A percentile compares a stretch with the other conserved stretches of the same genome.
Conservation (phyloP, 1,140 invertebrate genomes). For the Drosophila quadrilineata region DNA sequence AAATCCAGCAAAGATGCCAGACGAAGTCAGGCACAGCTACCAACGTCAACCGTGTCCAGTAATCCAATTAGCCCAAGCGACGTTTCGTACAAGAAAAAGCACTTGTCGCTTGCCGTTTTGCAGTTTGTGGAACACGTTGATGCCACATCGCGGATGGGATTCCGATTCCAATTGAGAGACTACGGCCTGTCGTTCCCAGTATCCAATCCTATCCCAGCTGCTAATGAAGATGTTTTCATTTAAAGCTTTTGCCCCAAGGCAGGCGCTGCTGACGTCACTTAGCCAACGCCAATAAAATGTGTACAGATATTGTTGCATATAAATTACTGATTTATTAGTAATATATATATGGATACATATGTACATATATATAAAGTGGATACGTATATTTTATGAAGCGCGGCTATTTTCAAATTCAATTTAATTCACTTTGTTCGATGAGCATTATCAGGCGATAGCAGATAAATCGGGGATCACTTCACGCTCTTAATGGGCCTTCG, state of each 20-base stretch:
- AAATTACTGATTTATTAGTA: slow-evolving; percentile 27
- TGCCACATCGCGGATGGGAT: no score
- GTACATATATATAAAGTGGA: slow-evolving; percentile 15
- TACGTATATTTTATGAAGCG: slow-evolving; percentile 12
- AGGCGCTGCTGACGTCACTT: slow-evolving; percentile 50
- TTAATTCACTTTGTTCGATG: slow-evolving; percentile 81
- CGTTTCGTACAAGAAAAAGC: slow-evolving; percentile 77
- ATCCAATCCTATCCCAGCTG: slow-evolving; percentile 39
- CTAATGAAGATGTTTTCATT: slow-evolving; percentile 71
- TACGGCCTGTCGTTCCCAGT: slow-evolving; percentile 1
- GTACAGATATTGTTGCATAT: slow-evolving; percentile 68
- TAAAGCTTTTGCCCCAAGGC: slow-evolving; percentile 32
- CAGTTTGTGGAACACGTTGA: neutral
- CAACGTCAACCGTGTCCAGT: slow-evolving; percentile 17
- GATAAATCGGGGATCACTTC: slow-evolving; percentile 81
- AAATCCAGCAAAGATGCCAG: neutral
- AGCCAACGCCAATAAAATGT: slow-evolving; percentile 49
- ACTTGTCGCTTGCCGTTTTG: slow-evolving; percentile 52
- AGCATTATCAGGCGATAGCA: slow-evolving; percentile 81
- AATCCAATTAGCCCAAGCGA: slow-evolving; percentile 74
- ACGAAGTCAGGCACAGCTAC: neutral
- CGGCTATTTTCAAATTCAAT: slow-evolving; percentile 73
- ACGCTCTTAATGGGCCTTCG: slow-evolving; percentile 78
- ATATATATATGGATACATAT: slow-evolving; percentile 9
- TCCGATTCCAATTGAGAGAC: neutral